phyloP scores from a whole-genome alignment of 1,140 invertebrate species.

The Samia ricini region DNA sequence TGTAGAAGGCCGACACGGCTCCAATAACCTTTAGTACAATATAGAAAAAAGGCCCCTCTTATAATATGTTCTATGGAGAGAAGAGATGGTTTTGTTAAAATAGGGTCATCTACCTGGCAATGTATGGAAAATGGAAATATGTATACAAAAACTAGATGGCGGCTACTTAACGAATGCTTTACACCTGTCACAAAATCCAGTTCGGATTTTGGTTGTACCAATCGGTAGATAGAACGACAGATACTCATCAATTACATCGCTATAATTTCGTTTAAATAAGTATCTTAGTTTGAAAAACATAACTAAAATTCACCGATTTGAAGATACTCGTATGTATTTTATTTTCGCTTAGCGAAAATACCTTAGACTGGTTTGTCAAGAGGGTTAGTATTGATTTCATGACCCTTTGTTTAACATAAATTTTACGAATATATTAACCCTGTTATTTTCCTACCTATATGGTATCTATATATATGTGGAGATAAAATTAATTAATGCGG shows the following conservation, averaged over 20 bases:
- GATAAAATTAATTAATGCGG: not conserved
- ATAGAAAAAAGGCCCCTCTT: not conserved
- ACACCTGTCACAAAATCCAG: slow-evolving; percentile 63
- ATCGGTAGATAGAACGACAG: not conserved
- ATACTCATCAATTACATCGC: too few relatives aligned
- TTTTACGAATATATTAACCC: not conserved
- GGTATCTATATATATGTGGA: too few relatives aligned
- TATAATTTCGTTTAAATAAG: too few relatives aligned
- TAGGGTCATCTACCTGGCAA: slow-evolving; percentile 43
- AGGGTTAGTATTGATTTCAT: not conserved
- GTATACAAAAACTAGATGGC: slow-evolving; percentile 39
- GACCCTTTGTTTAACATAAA: not conserved
- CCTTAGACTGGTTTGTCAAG: not conserved
- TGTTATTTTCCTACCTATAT: not conserved
- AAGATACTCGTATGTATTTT: not conserved
- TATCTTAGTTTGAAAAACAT: too few relatives aligned
- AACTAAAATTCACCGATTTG: too few relatives aligned
- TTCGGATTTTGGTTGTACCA: slow-evolving; percentile 26
- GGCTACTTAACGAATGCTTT: slow-evolving; percentile 46
- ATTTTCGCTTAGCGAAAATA: not conserved
- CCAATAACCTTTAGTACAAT: not conserved
- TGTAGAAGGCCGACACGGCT: not conserved
- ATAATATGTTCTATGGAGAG: not conserved
- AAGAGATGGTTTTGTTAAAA: slow-evolving; percentile 3
- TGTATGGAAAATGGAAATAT: slow-evolving; percentile 3